These are phyloP conservation scores for Malurus leucopterus DNA, from an alignment of 2,797 vertebrate species.

Conservation along the genomic window DNA sequence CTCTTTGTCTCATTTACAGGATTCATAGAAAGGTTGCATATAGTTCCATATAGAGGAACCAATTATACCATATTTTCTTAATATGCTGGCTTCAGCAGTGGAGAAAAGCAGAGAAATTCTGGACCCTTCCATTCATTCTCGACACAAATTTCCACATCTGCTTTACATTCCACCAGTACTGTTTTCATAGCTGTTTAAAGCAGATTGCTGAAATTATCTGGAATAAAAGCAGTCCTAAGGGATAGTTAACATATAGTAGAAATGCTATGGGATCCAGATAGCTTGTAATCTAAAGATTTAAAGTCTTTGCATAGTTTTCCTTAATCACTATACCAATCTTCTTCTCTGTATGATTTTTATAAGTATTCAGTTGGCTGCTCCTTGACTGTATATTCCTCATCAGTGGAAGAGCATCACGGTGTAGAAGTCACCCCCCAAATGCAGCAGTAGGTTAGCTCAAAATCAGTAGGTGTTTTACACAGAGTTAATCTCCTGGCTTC, in stretches of 20 bases:
- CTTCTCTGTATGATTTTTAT: not conserved
- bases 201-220: not conserved
- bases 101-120: not conserved
- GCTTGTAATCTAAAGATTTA: not conserved
- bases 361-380: not conserved
- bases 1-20: not conserved
- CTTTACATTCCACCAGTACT: not conserved
- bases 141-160: not conserved
- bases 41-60: not conserved
- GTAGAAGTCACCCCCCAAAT: not conserved
- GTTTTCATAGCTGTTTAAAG: not conserved
- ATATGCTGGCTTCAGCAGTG: not conserved
- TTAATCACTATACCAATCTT: not conserved
- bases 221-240: conserved; percentile 6
- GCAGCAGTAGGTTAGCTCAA: not conserved
- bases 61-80: not conserved
- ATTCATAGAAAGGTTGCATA: not conserved
- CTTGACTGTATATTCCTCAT: not conserved
- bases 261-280: not conserved
- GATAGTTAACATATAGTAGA: not conserved
- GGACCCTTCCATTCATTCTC: not conserved
- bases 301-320: not conserved
- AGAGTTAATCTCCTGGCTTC: not conserved
- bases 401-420: not conserved
- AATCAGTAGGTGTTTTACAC: not conserved